phyloP scores from a whole-genome alignment of 2,113 vertebrate genomes.

The Tetraodon nigroviridis region DNA sequence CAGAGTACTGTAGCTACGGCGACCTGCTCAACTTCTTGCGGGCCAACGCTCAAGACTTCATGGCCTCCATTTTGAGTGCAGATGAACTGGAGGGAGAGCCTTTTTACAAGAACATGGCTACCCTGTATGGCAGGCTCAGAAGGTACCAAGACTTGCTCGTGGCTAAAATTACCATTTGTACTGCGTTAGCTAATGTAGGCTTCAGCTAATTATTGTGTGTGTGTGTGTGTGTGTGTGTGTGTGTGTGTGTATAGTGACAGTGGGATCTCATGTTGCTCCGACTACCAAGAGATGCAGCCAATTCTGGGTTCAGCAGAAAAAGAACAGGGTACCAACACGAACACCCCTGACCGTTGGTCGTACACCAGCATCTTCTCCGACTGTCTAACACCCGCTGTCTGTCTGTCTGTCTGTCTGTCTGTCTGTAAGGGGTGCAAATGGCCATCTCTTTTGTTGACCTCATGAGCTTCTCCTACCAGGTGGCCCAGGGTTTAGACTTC shows the following conservation, averaged over 20 bases:
- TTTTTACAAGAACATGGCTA: constrained; percentile 81
- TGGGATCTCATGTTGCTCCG: constrained; percentile 79
- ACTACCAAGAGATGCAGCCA: constrained; percentile 84
- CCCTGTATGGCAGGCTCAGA: constrained; percentile 25
- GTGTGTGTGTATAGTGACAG: constrained; percentile 77
- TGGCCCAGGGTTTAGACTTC: constrained; percentile 94
- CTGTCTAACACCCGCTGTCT: background rate
- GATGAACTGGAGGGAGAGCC: constrained; percentile 64
- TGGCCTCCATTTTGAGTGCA: constrained; percentile 71
- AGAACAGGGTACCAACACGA: constrained; percentile 20
- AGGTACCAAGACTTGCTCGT: constrained; percentile 31
- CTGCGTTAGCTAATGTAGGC: background rate
- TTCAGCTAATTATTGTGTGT: background rate
- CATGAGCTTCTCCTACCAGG: constrained; percentile 89
- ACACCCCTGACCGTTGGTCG: background rate
- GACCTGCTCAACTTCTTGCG: constrained; percentile 93
- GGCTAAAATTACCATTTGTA: background rate
- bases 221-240: background rate
- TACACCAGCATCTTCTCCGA: background rate
- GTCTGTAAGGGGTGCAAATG: constrained; percentile 54
- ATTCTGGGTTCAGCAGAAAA: constrained; percentile 45
- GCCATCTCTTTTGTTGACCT: constrained; percentile 67
- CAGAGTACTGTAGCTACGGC: constrained; percentile 91
- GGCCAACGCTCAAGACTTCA: constrained; percentile 76
- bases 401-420: constrained; percentile 5